Base-by-base conservation (phyloP, 2,888 invertebrate genomes). In the Dryobotodes eremita region DNA sequence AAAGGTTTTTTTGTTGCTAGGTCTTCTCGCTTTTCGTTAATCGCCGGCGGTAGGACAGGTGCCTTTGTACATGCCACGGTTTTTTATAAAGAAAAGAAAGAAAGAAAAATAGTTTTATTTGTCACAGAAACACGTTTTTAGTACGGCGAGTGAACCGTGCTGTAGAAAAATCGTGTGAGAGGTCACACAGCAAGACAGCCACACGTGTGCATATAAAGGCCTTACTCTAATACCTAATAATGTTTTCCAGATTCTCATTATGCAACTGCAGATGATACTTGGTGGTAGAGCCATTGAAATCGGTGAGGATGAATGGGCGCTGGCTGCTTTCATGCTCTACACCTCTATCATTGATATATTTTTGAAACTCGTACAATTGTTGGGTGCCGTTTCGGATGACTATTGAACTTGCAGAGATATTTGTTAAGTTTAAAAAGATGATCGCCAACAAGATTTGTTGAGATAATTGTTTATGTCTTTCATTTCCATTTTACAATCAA, bases 231-330 rank as follows among this genome's bases (percentile, higher is more conserved):
- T 70, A n/a, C 36, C 17, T 26, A 23, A 48, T 26, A 17, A 15
- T 79, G 20, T 55, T 68, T 86, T 91, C 61, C 90, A 95, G 95
- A 11, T 93, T 0, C 55, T 95, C 2, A 88, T 89, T 17, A 92
- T 94, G 20, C 92, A 95, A 79, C 87, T 95, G 2, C 95, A 95
- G 82, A 92, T 92, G 88, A 89, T 95, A n/a, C 81, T 95, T 5
- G 94, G 95, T 5, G 95, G 95, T 0, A 90, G 70, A 75, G 15
- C 90, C 0, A 82, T 94, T 2, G 92, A 93, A 71, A 55, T 95
- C 7, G 74, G 83, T 0, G 93, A 93, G 55, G 86, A 91, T 0
- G 94, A 95, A 0, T 94, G 93, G 50, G 90, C 91, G 0, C 31
- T 93, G 0, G 95, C 87, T 0, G 94, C 95, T 0, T 94, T 84